Conservation (phyloP, 2,113 vertebrate species). For the Sitta europaea region DNA sequence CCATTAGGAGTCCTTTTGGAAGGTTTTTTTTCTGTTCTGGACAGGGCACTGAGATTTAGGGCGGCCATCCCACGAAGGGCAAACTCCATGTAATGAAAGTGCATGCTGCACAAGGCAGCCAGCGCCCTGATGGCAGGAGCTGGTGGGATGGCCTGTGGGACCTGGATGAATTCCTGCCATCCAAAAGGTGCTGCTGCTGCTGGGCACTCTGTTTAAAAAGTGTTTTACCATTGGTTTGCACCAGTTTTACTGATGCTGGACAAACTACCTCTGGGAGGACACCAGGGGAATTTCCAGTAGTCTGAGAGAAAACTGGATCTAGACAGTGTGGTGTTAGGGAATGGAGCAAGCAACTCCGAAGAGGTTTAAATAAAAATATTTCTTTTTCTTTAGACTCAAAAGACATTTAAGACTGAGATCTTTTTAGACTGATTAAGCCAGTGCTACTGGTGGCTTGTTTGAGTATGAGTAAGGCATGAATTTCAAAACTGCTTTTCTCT, state of each 20-base stretch:
- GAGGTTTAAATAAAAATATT: neutral
- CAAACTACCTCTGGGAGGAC: neutral
- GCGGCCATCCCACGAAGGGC: neutral
- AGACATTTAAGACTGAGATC: neutral
- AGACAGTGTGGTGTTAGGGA: neutral
- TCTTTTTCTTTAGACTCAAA: neutral
- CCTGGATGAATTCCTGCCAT: neutral
- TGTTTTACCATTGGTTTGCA: neutral
- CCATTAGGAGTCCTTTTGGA: neutral
- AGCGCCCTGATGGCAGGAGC: accelerated
- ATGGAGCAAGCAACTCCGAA: neutral
- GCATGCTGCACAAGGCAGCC: accelerated
- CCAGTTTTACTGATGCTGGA: neutral
- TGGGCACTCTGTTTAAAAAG: neutral
- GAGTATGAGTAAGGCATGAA: neutral
- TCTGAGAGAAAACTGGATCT: neutral
- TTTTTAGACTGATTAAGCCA: neutral
- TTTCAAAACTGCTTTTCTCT: neutral
- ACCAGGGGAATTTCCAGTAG: neutral
- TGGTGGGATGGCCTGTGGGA: neutral
- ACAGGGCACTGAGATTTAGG: neutral
- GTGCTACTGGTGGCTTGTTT: neutral
- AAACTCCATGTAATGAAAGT: neutral
- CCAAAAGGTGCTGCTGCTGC: neutral
- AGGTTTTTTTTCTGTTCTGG: neutral